Conservation (phyloP, 2,888 invertebrate species). For the Nipponacmea schrenckii region DNA sequence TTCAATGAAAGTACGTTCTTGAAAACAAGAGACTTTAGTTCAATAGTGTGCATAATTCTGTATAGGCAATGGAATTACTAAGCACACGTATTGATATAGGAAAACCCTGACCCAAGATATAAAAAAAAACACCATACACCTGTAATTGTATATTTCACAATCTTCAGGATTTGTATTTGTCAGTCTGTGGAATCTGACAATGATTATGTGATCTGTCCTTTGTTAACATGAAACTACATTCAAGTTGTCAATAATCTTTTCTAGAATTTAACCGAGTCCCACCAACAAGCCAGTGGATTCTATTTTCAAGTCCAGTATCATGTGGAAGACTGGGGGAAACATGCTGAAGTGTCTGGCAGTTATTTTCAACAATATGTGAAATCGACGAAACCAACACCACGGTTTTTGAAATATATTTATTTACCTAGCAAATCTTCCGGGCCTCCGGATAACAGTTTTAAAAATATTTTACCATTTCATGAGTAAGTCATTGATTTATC, state of each 20-base stretch:
- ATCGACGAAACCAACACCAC: not conserved
- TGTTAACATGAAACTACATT: no score
- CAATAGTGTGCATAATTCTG: no score
- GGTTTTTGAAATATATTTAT: not conserved
- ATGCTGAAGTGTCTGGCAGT: not conserved
- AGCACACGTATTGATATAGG: no score
- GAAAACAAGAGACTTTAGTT: no score
- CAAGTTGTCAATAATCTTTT: not conserved
- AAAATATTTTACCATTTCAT: not conserved
- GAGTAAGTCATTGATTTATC: not conserved
- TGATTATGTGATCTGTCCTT: no score
- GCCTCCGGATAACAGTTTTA: not conserved
- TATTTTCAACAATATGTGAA: not conserved
- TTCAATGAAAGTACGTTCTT: no score
- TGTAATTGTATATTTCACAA: no score
- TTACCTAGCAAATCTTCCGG: not conserved
- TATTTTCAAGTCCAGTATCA: slow-evolving; percentile 20
- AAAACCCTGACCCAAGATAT: no score
- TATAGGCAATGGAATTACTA: no score
- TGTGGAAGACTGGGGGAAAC: slow-evolving; percentile 3
- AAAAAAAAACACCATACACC: no score
- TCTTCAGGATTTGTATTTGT: no score
- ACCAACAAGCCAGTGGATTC: slow-evolving; percentile 12
- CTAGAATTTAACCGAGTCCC: not conserved
- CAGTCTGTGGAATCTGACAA: no score